Evolutionary conservation across 2,113 vertebrate genomes (phyloP).

Genomic region (Pelmatolapia mariae): DNA sequence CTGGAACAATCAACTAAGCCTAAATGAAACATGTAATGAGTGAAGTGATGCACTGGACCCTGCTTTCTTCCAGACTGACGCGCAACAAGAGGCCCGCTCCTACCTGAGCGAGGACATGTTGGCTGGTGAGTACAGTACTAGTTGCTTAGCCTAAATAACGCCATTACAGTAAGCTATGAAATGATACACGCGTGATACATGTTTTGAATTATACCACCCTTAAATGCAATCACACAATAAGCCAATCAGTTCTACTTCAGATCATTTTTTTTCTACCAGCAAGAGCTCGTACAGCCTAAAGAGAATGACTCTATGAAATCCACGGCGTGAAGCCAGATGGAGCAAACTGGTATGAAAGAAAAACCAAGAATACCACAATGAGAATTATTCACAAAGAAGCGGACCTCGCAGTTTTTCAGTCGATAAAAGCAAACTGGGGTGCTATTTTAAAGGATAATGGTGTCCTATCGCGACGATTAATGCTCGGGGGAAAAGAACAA

Average conservation of each 20-base stretch:
- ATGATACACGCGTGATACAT: background rate
- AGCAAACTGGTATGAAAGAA: background rate
- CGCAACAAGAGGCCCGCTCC: slow-evolving; percentile 93
- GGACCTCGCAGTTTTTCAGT: background rate
- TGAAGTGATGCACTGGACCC: background rate
- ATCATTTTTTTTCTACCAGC: background rate
- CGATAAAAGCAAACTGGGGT: background rate
- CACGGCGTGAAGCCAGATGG: background rate
- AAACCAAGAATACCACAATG: background rate
- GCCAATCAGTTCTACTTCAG: background rate
- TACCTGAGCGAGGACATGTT: slow-evolving; percentile 99
- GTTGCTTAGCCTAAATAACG: background rate
- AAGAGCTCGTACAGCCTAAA: background rate
- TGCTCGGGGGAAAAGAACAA: background rate
- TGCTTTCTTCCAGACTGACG: slow-evolving; percentile 83
- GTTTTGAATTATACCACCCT: background rate
- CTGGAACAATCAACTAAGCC: background rate
- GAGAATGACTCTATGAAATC: background rate
- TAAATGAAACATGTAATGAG: background rate
- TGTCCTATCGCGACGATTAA: background rate
- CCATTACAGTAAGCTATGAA: background rate
- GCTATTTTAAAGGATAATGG: background rate
- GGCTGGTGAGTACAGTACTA: slow-evolving; percentile 76
- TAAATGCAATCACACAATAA: background rate
- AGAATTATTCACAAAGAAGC: background rate